phyloP scores from a whole-genome alignment of 2,797 vertebrate genomes.

The Rachycentron canadum region DNA sequence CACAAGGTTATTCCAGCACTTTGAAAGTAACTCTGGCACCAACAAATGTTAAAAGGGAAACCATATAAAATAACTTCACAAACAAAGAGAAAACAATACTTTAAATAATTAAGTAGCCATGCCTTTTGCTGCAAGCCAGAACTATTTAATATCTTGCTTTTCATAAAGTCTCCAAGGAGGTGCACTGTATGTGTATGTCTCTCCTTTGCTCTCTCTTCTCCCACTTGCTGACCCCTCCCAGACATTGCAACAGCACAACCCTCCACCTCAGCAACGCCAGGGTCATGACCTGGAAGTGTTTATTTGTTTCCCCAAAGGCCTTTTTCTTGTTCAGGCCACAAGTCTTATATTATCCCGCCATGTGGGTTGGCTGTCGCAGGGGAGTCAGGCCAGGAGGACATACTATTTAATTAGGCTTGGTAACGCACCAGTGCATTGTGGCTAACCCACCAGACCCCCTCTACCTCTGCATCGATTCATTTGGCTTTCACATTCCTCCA shows the following conservation, averaged over 20 bases:
- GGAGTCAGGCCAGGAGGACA: constrained; percentile 60
- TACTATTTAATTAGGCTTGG: constrained; percentile 83
- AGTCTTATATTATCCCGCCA: constrained; percentile 6
- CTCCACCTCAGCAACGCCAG: constrained; percentile 15
- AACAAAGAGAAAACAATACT: not conserved
- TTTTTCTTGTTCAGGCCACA: constrained; percentile 33
- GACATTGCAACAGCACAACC: not conserved
- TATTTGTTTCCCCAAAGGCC: constrained; percentile 63
- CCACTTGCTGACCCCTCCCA: not conserved
- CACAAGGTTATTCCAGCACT: constrained; percentile 57
- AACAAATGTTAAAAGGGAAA: constrained; percentile 17
- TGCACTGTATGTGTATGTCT: too few species aligned
- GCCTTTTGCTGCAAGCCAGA: not conserved
- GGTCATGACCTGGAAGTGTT: constrained; percentile 71
- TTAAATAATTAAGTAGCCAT: constrained; percentile 12
- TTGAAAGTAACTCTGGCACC: constrained; percentile 47
- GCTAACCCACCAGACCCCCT: constrained; percentile 73
- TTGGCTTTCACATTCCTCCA: constrained; percentile 53
- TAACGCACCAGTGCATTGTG: constrained; percentile 80
- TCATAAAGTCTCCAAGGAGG: not conserved
- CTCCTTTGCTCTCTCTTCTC: not conserved
- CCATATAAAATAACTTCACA: not conserved
- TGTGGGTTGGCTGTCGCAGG: constrained; percentile 55
- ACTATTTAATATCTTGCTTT: not conserved
- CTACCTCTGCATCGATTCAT: constrained; percentile 69